These are phyloP conservation scores for Oostethus manadensis DNA, from an alignment of 2,113 vertebrate species.

Conservation along the genomic window DNA sequence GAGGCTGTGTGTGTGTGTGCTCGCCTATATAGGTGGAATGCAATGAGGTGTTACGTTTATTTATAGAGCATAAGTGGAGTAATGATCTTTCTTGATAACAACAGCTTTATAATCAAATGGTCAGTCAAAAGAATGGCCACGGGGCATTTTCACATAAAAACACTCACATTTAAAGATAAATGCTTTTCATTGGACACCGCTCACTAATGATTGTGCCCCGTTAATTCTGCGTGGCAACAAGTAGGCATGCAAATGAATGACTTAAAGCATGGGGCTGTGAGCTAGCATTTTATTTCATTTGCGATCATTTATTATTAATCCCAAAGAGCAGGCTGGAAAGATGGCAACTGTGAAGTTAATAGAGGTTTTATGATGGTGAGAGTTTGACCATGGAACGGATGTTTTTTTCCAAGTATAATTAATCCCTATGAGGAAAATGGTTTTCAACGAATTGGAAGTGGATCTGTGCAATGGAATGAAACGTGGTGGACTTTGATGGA, in stretches of 20 bases:
- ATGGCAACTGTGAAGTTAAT: too few relatives aligned
- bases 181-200: not conserved
- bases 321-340: not conserved
- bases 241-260: too few relatives aligned
- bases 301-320: too few relatives aligned
- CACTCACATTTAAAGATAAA: not conserved
- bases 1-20: conserved; percentile 37
- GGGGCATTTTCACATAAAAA: not conserved
- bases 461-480: too few relatives aligned
- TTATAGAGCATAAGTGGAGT: conserved; percentile 43
- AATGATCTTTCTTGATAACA: conserved; percentile 46
- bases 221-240: not conserved
- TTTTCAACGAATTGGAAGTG: not conserved
- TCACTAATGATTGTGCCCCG: not conserved
- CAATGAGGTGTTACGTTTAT: conserved; percentile 48
- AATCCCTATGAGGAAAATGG: not conserved
- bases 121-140: conserved; percentile 16
- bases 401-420: not conserved
- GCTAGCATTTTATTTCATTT: too few relatives aligned
- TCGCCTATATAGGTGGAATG: not conserved
- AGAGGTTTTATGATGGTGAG: not conserved
- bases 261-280: not conserved
- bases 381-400: not conserved
- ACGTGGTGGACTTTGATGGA: too few relatives aligned
- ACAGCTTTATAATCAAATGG: conserved; percentile 36